These are phyloP conservation scores for Synergus laeviventris DNA, from an alignment of 2,888 invertebrate genomes.

Conservation along the genomic window DNA sequence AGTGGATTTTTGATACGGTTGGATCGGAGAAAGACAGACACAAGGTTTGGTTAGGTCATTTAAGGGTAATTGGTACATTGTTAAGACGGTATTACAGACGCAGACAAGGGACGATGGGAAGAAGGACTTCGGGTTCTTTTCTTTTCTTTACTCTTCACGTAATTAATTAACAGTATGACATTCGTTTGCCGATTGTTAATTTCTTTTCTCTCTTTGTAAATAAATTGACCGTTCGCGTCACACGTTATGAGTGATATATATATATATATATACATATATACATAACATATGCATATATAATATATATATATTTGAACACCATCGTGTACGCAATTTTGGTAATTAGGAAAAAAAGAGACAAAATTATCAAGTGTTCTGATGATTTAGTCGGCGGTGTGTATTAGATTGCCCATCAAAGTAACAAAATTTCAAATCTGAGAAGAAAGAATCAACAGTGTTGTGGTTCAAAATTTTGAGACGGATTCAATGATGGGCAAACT, in stretches of 20 bases:
- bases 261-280: constrained; percentile 40
- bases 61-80: constrained; percentile 56
- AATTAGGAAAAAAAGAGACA: constrained; percentile 35
- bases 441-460: neutral
- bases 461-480: neutral
- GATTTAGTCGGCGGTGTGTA: constrained; percentile 32
- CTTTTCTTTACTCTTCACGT: constrained; percentile 18
- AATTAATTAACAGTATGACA: constrained; percentile 50
- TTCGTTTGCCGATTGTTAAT: constrained; percentile 51
- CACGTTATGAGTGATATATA: constrained; percentile 49
- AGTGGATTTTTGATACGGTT: constrained; percentile 42
- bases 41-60: constrained; percentile 55
- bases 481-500: constrained; percentile 27
- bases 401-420: constrained; percentile 27
- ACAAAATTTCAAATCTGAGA: neutral
- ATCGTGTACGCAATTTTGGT: constrained; percentile 15
- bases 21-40: constrained; percentile 61
- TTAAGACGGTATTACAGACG: constrained; percentile 71
- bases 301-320: neutral
- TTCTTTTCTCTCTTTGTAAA: constrained; percentile 49
- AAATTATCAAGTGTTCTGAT: constrained; percentile 35
- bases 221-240: constrained; percentile 42
- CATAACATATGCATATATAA: constrained; percentile 42
- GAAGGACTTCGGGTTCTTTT: constrained; percentile 61
- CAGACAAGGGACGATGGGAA: constrained; percentile 74